Conservation (phyloP, 2,113 vertebrate genomes). For the Cariama cristata region DNA sequence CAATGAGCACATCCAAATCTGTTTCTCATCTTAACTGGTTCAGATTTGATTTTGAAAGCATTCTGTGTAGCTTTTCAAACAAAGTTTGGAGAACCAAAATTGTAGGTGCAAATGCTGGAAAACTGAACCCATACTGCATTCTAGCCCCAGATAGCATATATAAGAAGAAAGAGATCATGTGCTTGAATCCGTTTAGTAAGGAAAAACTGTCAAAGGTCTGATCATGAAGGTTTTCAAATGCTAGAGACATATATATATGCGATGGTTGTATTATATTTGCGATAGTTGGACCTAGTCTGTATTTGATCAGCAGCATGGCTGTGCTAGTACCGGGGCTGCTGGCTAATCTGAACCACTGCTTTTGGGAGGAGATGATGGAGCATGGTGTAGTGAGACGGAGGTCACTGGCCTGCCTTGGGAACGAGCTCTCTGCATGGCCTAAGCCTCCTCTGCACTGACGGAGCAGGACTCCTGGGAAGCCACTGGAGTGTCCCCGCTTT, state of each 20-base stretch:
- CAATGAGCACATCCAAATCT: not conserved
- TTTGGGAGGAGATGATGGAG: not conserved
- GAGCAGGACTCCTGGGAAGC: not conserved
- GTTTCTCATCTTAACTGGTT: not conserved
- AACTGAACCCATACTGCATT: not conserved
- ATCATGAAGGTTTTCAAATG: not conserved
- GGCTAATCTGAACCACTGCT: not conserved
- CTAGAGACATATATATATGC: rapidly evolving
- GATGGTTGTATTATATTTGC: not conserved
- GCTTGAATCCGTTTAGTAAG: not conserved
- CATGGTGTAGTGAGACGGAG: not conserved
- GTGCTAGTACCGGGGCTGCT: not conserved
- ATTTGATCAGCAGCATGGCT: not conserved
- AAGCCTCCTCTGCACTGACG: not conserved
- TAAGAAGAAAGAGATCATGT: not conserved
- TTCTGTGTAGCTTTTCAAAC: not conserved
- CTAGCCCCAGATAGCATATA: not conserved
- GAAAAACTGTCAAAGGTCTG: not conserved
- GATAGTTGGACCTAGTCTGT: not conserved
- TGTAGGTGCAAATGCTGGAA: not conserved
- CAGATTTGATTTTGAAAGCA: not conserved
- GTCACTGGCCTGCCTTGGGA: not conserved
- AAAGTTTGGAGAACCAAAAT: not conserved
- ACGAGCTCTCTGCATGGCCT: not conserved
- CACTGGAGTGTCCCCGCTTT: not conserved